phyloP scores from a whole-genome alignment of 2,888 invertebrate genomes.

The Cyaniris semiargus region DNA sequence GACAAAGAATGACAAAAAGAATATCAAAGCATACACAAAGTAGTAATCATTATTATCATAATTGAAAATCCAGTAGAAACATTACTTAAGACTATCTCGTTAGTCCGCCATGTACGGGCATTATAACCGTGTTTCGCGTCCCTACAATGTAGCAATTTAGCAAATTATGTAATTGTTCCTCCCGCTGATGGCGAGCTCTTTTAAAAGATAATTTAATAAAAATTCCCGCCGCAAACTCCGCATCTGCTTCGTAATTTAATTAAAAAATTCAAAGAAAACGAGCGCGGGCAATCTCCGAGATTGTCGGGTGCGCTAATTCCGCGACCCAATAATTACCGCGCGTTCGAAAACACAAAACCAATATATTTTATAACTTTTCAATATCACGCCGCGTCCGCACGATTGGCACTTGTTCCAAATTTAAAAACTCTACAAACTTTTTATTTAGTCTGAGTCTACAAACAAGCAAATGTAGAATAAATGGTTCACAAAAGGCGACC shows the following conservation, averaged over 20 bases:
- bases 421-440: too few species aligned
- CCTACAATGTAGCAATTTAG: slow-evolving; percentile 26
- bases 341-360: slow-evolving; percentile 76
- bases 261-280: slow-evolving; percentile 79
- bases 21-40: neutral
- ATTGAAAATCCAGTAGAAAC: slow-evolving; percentile 15
- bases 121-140: slow-evolving; percentile 10
- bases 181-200: slow-evolving; percentile 25
- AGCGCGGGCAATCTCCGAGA: slow-evolving; percentile 72
- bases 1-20: neutral
- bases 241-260: slow-evolving; percentile 76
- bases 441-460: too few species aligned
- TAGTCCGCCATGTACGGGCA: neutral
- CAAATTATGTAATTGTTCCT: slow-evolving; percentile 28
- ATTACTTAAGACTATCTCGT: slow-evolving; percentile 1
- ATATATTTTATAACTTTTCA: slow-evolving; percentile 76
- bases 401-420: neutral
- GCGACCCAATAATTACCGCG: slow-evolving; percentile 66
- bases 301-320: slow-evolving; percentile 63
- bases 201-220: slow-evolving; percentile 30
- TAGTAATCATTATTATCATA: slow-evolving; percentile 14
- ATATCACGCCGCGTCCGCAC: slow-evolving; percentile 39
- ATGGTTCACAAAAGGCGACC: too few species aligned
- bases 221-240: slow-evolving; percentile 50
- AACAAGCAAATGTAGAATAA: neutral